Conservation (phyloP, 2,113 vertebrate genomes). For the Paramormyrops kingsleyae region DNA sequence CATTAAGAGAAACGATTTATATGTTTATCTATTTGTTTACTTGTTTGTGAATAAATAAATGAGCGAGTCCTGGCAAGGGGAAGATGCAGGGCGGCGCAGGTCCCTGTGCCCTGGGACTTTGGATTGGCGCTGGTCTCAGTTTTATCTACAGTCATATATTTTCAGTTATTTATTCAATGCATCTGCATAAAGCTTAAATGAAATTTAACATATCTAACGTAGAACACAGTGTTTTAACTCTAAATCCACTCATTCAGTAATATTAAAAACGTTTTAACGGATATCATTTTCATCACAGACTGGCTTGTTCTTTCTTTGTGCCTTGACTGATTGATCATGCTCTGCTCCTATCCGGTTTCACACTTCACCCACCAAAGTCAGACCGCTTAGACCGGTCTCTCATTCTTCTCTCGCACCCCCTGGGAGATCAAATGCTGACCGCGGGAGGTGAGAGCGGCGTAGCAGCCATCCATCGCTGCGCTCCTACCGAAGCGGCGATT, state of each 20-base stretch:
- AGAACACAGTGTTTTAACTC: neutral
- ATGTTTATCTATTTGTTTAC: neutral
- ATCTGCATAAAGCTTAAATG: neutral
- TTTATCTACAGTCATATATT: neutral
- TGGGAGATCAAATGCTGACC: neutral
- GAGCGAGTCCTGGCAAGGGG: neutral
- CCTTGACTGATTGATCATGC: neutral
- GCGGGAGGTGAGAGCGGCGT: neutral
- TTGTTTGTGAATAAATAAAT: neutral
- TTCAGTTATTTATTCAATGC: neutral
- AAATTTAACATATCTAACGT: neutral
- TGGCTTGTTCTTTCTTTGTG: neutral
- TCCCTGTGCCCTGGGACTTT: neutral
- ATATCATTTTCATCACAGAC: neutral
- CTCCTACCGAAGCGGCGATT: neutral
- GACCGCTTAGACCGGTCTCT: neutral
- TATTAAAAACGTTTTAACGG: neutral
- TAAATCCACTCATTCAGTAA: neutral
- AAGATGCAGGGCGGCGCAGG: neutral
- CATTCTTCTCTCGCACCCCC: slow-evolving; percentile 3
- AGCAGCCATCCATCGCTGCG: too few species aligned
- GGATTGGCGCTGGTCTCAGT: neutral
- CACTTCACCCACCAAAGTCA: slow-evolving; percentile 7
- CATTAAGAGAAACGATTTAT: neutral
- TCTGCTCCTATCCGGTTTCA: neutral